phyloP scores from a whole-genome alignment of 2,888 invertebrate genomes.

The Keiferia lycopersicella region DNA sequence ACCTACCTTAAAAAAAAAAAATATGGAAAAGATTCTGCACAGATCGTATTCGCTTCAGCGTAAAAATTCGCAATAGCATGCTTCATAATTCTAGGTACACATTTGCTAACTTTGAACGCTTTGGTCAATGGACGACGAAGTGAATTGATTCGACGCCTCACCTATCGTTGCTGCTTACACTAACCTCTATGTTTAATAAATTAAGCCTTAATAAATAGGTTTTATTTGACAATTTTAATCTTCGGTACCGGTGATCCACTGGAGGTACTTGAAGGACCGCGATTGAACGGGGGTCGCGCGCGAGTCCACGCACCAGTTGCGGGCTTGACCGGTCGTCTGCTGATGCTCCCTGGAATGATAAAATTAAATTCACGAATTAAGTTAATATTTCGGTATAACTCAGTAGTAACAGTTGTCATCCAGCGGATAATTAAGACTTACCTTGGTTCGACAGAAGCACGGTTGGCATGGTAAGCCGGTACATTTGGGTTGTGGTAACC shows the following conservation, averaged over 20 bases:
- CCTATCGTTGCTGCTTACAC: conserved; percentile 39
- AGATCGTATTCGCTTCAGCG: conserved; percentile 9
- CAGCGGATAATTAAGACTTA: conserved; percentile 35
- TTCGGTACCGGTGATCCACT: conserved; percentile 79
- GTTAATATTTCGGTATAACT: not conserved
- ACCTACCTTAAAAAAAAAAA: too few species aligned
- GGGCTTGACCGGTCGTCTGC: conserved; percentile 57
- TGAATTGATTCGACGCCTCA: conserved; percentile 19
- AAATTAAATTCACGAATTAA: not conserved
- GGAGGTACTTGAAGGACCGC: conserved; percentile 78
- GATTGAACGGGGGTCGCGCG: conserved; percentile 74
- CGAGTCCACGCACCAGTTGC: conserved; percentile 54
- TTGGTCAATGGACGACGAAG: not conserved
- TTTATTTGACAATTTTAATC: conserved; percentile 50
- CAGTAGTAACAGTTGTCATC: not conserved
- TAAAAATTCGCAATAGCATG: conserved; percentile 20
- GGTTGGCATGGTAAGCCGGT: conserved; percentile 70
- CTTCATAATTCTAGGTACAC: conserved; percentile 14
- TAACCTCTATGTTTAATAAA: conserved; percentile 38
- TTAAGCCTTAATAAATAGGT: conserved; percentile 39
- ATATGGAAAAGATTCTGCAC: not conserved
- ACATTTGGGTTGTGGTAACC: conserved; percentile 71
- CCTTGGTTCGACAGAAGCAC: conserved; percentile 77
- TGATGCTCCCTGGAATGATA: conserved; percentile 72
- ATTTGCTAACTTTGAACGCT: not conserved